phyloP scores from a whole-genome alignment of 2,113 vertebrate genomes.

The Eretmochelys imbricata region DNA sequence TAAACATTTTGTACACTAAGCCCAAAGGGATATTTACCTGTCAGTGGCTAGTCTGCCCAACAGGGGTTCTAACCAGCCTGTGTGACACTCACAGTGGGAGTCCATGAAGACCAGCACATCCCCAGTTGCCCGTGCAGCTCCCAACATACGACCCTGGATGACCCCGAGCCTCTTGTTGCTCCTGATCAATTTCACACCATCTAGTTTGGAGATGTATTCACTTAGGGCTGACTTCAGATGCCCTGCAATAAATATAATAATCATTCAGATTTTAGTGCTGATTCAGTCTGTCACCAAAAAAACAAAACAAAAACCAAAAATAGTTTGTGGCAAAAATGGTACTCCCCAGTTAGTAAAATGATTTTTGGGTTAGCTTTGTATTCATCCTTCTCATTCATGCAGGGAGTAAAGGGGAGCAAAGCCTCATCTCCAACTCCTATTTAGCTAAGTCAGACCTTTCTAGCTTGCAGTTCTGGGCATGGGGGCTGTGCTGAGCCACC shows the following conservation, averaged over 20 bases:
- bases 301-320: not conserved
- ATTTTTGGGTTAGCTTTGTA: not conserved
- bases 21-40: conserved; percentile 77
- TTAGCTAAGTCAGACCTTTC: not conserved
- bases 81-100: conserved; percentile 89
- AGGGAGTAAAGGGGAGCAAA: not conserved
- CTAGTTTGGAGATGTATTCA: conserved; percentile 86
- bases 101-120: conserved; percentile 92
- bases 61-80: conserved; percentile 91
- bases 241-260: conserved; percentile 71
- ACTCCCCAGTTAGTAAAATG: not conserved
- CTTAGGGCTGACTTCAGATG: conserved; percentile 86
- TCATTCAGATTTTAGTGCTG: not conserved
- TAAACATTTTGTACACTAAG: not conserved
- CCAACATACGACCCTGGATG: conserved; percentile 84
- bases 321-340: not conserved
- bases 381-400: not conserved
- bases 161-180: conserved; percentile 87
- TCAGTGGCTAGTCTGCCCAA: conserved; percentile 86
- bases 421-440: not conserved
- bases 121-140: conserved; percentile 85
- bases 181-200: conserved; percentile 86
- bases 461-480: not conserved
- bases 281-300: not conserved
- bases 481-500: not conserved